phyloP scores from a whole-genome alignment of 2,888 invertebrate species.

The Branchellion lobata region DNA sequence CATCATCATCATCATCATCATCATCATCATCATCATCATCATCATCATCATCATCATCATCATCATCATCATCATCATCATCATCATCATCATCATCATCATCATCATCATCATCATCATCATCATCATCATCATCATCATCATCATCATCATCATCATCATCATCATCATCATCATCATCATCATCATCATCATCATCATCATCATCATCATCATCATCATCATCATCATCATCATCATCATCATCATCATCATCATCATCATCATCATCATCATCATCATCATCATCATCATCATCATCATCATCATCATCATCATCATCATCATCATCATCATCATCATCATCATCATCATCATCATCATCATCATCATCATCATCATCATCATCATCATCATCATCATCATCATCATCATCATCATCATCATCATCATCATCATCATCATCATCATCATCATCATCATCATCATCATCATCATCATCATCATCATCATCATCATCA shows the following conservation, averaged over 20 bases:
- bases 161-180: conserved; percentile 2
- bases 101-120: conserved; percentile 2
- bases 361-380: too few relatives aligned
- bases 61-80: conserved; percentile 28
- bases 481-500: too few relatives aligned
- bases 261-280: conserved; percentile 34
- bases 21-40: conserved; percentile 25
- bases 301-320: conserved; percentile 38
- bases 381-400: too few relatives aligned
- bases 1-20: conserved; percentile 28
- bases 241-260: conserved; percentile 28
- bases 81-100: conserved; percentile 25
- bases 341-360: too few relatives aligned
- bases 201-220: conserved; percentile 25
- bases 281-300: conserved; percentile 32
- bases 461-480: too few relatives aligned
- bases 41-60: conserved; percentile 2
- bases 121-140: conserved; percentile 28
- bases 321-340: conserved; percentile 1
- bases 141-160: conserved; percentile 25
- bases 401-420: too few relatives aligned
- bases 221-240: conserved; percentile 2
- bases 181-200: conserved; percentile 28
- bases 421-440: too few relatives aligned
- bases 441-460: too few relatives aligned